These are phyloP conservation scores for Galaxea fascicularis DNA, from an alignment of 92 coral and sea anemone genomes.

Conservation along the genomic window DNA sequence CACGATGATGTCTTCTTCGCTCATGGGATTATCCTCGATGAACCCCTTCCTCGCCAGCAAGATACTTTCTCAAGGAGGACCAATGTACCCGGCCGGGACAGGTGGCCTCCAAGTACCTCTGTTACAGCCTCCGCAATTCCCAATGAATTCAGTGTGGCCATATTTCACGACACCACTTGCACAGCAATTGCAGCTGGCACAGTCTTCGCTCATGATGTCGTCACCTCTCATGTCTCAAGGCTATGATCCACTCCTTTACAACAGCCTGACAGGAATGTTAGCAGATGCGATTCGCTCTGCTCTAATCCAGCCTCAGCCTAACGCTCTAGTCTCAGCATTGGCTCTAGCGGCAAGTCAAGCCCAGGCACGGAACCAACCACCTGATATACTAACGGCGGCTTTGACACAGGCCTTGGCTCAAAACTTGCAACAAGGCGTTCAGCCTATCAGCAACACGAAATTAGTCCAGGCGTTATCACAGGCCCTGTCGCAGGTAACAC, in stretches of 20 bases:
- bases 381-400: conserved; percentile 51
- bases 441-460: conserved; percentile 34
- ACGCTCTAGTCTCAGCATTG: conserved; percentile 41
- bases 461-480: conserved; percentile 44
- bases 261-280: conserved; percentile 25
- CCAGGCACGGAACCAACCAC: conserved; percentile 45
- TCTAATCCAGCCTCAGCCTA: conserved; percentile 40
- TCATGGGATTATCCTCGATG: conserved; percentile 18
- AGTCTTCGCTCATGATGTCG: conserved; percentile 23
- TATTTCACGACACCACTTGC: not conserved
- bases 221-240: conserved; percentile 16
- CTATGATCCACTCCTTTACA: conserved; percentile 38
- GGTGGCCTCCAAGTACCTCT: conserved; percentile 2
- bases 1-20: conserved; percentile 12
- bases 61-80: conserved; percentile 4
- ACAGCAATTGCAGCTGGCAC: conserved; percentile 26
- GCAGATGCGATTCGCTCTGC: conserved; percentile 50
- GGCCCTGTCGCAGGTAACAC: conserved; percentile 38
- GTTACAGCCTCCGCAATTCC: not conserved
- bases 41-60: not conserved
- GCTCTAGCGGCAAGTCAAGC: conserved; percentile 44
- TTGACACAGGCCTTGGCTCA: conserved; percentile 52
- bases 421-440: conserved; percentile 34
- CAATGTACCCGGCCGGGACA: not conserved
- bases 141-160: not conserved